Percentiles rank a stretch among this genome's conserved stretches.
Evolutionary conservation across 2,888 invertebrate genomes (phyloP).

Genomic region (Choristoneura rosaceana): DNA sequence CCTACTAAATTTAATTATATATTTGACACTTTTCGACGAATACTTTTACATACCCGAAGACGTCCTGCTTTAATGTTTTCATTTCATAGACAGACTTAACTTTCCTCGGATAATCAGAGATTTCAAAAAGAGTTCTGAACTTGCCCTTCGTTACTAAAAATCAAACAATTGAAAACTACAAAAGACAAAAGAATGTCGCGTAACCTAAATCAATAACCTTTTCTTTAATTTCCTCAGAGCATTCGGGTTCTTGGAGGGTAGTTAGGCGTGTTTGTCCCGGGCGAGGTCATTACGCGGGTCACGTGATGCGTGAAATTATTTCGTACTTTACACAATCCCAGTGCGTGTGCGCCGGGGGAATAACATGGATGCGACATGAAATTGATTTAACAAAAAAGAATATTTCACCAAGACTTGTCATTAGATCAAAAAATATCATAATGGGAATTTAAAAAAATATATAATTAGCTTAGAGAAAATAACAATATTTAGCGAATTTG

Average conservation of each 20-base stretch:
- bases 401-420: background rate
- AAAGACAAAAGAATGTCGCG: slow-evolving; percentile 4
- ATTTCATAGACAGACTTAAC: no score
- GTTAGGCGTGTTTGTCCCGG: slow-evolving; percentile 54
- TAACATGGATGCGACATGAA: slow-evolving; percentile 56
- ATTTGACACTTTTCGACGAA: no score
- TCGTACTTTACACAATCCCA: slow-evolving; percentile 83
- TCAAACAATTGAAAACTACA: background rate
- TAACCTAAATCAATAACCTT: slow-evolving; percentile 35
- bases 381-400: background rate
- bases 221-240: slow-evolving; percentile 35
- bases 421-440: no score
- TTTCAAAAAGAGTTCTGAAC: background rate
- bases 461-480: no score
- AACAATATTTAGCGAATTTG: no score
- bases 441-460: no score
- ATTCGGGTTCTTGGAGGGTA: slow-evolving; percentile 20
- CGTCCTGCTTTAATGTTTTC: no score
- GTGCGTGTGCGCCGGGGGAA: slow-evolving; percentile 69
- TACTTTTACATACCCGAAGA: no score
- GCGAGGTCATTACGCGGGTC: slow-evolving; percentile 77
- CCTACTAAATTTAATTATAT: no score
- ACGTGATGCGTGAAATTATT: slow-evolving; percentile 86
- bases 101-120: no score
- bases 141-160: background rate